These are phyloP conservation scores for Proteles cristata DNA, from an alignment of 2,113 vertebrate species.

Conservation along the genomic window DNA sequence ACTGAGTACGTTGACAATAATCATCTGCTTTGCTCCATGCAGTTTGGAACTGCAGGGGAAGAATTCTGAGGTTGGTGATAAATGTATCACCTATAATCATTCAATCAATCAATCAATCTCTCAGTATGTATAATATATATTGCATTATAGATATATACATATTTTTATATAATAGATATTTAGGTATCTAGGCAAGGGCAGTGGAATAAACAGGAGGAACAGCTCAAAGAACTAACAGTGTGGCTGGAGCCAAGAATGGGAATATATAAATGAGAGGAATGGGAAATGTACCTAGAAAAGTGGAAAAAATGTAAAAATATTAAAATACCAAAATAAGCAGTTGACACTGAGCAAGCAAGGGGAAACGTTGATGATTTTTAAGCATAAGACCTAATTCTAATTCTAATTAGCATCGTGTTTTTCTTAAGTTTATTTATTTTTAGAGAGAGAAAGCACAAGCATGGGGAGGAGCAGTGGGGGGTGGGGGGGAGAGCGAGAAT, in stretches of 20 bases:
- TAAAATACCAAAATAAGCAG: neutral
- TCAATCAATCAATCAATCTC: neutral
- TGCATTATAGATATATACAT: neutral
- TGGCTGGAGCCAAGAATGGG: neutral
- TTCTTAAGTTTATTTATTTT: no score
- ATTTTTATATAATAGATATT: neutral
- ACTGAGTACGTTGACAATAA: neutral
- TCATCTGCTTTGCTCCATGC: constrained; percentile 37
- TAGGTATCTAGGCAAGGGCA: neutral
- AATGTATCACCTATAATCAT: neutral
- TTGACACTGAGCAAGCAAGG: neutral
- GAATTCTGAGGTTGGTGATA: neutral
- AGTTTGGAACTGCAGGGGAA: constrained; percentile 4
- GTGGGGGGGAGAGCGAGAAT: no score
- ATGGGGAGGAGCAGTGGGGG: no score
- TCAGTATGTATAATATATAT: neutral
- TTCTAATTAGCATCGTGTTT: neutral
- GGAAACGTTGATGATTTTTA: neutral
- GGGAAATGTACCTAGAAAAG: neutral
- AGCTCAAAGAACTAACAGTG: neutral
- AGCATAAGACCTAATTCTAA: neutral
- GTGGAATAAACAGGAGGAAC: neutral
- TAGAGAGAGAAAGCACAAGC: no score
- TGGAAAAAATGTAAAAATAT: neutral
- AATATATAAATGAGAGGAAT: neutral